Conservation (phyloP, 2,797 vertebrate species). For the Euthynnus affinis region DNA sequence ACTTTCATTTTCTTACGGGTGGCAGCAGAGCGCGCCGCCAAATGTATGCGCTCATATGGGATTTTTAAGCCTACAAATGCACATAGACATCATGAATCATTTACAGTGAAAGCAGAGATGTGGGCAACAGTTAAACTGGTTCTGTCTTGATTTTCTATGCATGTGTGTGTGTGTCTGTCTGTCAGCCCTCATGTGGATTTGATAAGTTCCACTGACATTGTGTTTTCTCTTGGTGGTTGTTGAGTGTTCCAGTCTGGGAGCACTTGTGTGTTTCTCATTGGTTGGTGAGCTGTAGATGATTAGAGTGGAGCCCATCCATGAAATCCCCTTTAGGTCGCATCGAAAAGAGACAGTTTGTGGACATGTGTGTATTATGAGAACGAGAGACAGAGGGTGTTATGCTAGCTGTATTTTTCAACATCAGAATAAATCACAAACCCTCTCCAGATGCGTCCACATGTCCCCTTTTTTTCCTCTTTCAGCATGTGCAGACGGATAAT, state of each 20-base stretch:
- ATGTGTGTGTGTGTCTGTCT: constrained; percentile 45
- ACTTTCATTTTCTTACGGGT: constrained; percentile 76
- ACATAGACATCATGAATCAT: constrained; percentile 83
- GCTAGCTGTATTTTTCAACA: constrained; percentile 71
- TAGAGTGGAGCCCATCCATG: constrained; percentile 84
- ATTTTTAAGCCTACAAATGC: constrained; percentile 69
- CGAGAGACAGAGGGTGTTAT: constrained; percentile 53
- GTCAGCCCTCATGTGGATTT: constrained; percentile 79
- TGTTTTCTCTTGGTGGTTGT: constrained; percentile 84
- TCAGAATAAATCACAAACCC: constrained; percentile 73
- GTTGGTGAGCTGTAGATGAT: constrained; percentile 81
- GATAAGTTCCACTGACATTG: constrained; percentile 83
- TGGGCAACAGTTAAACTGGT: constrained; percentile 76
- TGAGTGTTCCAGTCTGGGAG: constrained; percentile 80
- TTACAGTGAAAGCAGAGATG: constrained; percentile 82
- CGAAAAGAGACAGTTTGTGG: constrained; percentile 62
- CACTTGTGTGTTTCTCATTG: constrained; percentile 78
- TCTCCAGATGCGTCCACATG: constrained; percentile 62
- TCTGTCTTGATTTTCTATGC: constrained; percentile 51
- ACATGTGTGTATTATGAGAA: constrained; percentile 68
- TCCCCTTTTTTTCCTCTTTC: constrained; percentile 48
- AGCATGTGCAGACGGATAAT: constrained; percentile 29
- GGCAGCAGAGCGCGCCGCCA: constrained; percentile 62
- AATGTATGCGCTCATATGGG: constrained; percentile 67
- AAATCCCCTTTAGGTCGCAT: constrained; percentile 80